Evolutionary conservation across 2,113 vertebrate species (phyloP), one percentile per base, ranked within the genome.

Genomic region (Hiodon tergisus): DNA sequence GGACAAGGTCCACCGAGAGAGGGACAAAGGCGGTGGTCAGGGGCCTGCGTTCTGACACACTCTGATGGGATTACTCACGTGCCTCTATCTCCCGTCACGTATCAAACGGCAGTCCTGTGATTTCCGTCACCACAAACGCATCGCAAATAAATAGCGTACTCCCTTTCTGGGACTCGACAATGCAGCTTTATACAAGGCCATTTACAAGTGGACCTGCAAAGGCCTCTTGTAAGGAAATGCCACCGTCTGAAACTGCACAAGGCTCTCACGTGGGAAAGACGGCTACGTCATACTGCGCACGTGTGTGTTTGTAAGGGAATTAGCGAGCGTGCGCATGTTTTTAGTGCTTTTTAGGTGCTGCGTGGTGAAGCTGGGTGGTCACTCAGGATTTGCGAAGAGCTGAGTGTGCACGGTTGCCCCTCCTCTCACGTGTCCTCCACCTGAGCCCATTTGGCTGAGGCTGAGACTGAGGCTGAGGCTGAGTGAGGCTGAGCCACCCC

Each of bases 31-130:
- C 47, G 8, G 55, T 73, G 47, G 11, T 16, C 58, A 17, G 71
- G 17, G 31, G 14, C 72, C 58, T 50, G 7, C 14, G 58, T 16
- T 7, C 60, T 17, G 14, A 11, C 47, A 53, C 51, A 48, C 61
- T 65, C 31, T 73, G 72, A 73, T 73, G 50, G 61, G 72, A 73
- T 66, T 66, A 62, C 54, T 65, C 51, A 73, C 50, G 17, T 47
- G 3, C 54, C 51, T 65, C 65, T 16, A 62, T 73, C 8, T 4
- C 17, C 72, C 48, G 60, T 65, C 65, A 73, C 31, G 17, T 73
- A 73, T 65, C 50, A 11, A 50, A 31, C 31, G 65, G 54, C 17
- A 54, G 72, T 73, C 72, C 13, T 65, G 17, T 73, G 72, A 73
- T 73, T 66, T 54, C 10, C 52, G 51, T 63, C 62, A 53, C 72